These are phyloP conservation scores for Thymallus thymallus DNA, from an alignment of 2,113 vertebrate genomes.

Conservation along the genomic window DNA sequence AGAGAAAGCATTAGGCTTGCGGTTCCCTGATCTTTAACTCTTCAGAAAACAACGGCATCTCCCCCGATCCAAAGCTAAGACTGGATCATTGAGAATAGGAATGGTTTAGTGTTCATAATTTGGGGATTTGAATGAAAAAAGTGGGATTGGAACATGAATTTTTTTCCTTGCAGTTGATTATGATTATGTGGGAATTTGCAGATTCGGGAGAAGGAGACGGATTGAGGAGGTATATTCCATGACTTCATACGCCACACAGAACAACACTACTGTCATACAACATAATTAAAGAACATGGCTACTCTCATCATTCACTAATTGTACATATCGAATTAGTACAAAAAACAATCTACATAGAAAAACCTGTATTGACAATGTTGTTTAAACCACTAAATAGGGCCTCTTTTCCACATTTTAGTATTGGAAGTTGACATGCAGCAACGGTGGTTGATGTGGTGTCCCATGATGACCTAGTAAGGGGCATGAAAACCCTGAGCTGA, in stretches of 20 bases:
- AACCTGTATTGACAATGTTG: slow-evolving; percentile 19
- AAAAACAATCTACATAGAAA: neutral
- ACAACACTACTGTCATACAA: slow-evolving; percentile 53
- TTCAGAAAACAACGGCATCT: slow-evolving; percentile 48
- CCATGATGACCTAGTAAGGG: slow-evolving; percentile 31
- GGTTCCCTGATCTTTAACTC: slow-evolving; percentile 69
- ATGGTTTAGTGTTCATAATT: slow-evolving; percentile 69
- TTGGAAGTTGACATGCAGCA: slow-evolving; percentile 23
- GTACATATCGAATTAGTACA: neutral
- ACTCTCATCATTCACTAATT: slow-evolving; percentile 1
- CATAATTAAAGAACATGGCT: slow-evolving; percentile 44
- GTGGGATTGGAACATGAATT: slow-evolving; percentile 54
- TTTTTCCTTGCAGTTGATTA: slow-evolving; percentile 60
- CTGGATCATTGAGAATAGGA: slow-evolving; percentile 59
- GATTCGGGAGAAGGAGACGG: slow-evolving; percentile 30
- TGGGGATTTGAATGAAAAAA: slow-evolving; percentile 67
- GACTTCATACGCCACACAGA: slow-evolving; percentile 62
- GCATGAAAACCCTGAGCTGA: neutral
- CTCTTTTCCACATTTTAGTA: neutral
- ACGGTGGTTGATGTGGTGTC: neutral
- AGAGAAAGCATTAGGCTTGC: slow-evolving; percentile 69
- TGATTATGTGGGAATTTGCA: slow-evolving; percentile 70
- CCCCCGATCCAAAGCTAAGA: slow-evolving; percentile 56
- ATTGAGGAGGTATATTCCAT: slow-evolving; percentile 58
- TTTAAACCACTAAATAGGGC: no score